Conservation (phyloP, 1,140 invertebrate genomes). For the Papilio aristodemus region DNA sequence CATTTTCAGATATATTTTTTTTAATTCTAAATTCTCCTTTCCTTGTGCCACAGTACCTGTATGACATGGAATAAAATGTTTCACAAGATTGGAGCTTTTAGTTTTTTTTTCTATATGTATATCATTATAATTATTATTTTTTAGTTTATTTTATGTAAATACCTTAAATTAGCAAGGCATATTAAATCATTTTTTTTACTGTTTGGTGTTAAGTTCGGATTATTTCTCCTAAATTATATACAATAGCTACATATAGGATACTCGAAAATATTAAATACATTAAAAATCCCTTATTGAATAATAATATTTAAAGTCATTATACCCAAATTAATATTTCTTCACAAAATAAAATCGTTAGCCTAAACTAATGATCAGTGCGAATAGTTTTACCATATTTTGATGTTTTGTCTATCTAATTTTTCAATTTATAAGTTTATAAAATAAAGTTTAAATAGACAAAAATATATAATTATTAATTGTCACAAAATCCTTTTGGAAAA, state of each 20-base stretch:
- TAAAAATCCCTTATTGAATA: neutral
- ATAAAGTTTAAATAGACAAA: no score
- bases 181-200: conserved; percentile 55
- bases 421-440: no score
- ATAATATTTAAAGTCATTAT: neutral
- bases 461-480: no score
- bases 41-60: conserved; percentile 67
- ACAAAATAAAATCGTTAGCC: neutral
- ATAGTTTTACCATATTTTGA: no score
- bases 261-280: neutral
- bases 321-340: neutral
- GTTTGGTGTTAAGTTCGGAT: conserved; percentile 48
- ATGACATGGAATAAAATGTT: conserved; percentile 61
- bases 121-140: conserved; percentile 47
- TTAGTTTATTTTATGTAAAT: conserved; percentile 66
- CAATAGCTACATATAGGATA: neutral
- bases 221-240: conserved; percentile 38
- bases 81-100: conserved; percentile 65
- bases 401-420: no score
- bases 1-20: conserved; percentile 57
- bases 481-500: no score
- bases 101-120: conserved; percentile 49
- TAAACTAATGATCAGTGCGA: no score
- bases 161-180: conserved; percentile 61
- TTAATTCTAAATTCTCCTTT: conserved; percentile 56